Base-by-base conservation (phyloP, 2,797 vertebrate species). In the Coregonus suidteri region DNA sequence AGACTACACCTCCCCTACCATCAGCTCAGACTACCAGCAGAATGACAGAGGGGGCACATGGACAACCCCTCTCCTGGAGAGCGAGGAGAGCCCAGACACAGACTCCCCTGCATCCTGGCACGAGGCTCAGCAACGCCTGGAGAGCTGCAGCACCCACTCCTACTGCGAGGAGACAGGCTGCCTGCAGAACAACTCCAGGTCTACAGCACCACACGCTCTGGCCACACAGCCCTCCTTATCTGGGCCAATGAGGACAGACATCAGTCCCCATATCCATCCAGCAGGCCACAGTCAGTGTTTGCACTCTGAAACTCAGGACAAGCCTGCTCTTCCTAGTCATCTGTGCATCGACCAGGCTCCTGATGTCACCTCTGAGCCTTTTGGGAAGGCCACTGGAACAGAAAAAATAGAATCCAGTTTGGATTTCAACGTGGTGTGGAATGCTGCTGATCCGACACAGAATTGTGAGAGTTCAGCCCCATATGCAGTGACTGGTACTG, bases 131-230 rank as follows among this genome's bases (percentile, higher is more conserved):
- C 90, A 85, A 77, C 87, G 87, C 0, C 80, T 95, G 75, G 93
- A 95, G 77, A 94, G 88, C 88, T 94, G 91, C 3, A 88, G 89
- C 75, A 94, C 93, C 18, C 93, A 94, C 82, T 89, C 94, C 14
- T 94, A 94, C 88, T 94, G 94, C 5, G 94, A 95, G 85, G 94
- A 95, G 88, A 94, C 93, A 0, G 94, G 94, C 0, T 92, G 92
- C 71, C 87, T 95, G 81, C 93, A 94, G 87, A 94, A 92, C 79
- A 94, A 91, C 79, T 89, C 91, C 0, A 92, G 92, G 37, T 90
- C 90, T 0, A 80, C 87, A 0, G 84, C 89, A 0, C 86, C 86
- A 0, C 85, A 90, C 37, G 83, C 70, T 68, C 88, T 85, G 71
- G 89, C 88, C 0, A 89, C 90, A 53, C 82, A 77, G 6, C 66